Evolutionary conservation across 2,113 vertebrate species (phyloP).

Genomic region (Xenopus borealis): DNA sequence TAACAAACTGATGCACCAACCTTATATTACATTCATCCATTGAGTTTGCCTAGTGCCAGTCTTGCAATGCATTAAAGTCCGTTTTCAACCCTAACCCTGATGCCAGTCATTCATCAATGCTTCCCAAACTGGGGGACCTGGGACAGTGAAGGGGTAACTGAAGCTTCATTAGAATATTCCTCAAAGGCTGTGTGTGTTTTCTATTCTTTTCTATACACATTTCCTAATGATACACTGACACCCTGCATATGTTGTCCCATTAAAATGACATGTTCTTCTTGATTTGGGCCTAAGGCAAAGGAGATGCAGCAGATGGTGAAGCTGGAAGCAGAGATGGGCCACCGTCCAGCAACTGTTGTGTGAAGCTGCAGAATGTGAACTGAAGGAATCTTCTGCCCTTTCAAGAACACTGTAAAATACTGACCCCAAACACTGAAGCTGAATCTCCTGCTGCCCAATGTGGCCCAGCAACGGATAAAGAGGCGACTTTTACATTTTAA

Average conservation of each 20-base stretch:
- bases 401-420: conserved; percentile 51
- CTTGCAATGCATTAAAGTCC: too few relatives aligned
- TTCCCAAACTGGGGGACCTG: too few relatives aligned
- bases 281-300: conserved; percentile 84
- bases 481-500: conserved; percentile 51
- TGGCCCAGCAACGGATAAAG: conserved; percentile 41
- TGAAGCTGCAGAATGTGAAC: conserved; percentile 72
- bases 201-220: background rate
- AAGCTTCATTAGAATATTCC: too few relatives aligned
- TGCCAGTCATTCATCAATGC: too few relatives aligned
- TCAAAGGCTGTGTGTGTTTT: too few relatives aligned
- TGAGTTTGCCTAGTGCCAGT: too few relatives aligned
- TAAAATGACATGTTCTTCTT: conserved; percentile 1
- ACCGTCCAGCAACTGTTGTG: conserved; percentile 96
- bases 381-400: conserved; percentile 55
- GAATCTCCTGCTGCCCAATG: conserved; percentile 35
- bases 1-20: too few relatives aligned
- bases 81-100: too few relatives aligned
- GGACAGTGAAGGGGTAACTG: too few relatives aligned
- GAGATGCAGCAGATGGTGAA: conserved; percentile 99
- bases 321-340: conserved; percentile 98
- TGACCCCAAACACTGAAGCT: conserved; percentile 44
- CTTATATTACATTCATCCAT: too few relatives aligned
- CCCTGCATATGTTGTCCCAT: background rate
- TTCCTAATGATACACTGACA: background rate